A percentile compares a stretch with the other conserved stretches of the same genome.
phyloP scores from a whole-genome alignment of 2,888 invertebrate genomes.

The Rosalia funebris region DNA sequence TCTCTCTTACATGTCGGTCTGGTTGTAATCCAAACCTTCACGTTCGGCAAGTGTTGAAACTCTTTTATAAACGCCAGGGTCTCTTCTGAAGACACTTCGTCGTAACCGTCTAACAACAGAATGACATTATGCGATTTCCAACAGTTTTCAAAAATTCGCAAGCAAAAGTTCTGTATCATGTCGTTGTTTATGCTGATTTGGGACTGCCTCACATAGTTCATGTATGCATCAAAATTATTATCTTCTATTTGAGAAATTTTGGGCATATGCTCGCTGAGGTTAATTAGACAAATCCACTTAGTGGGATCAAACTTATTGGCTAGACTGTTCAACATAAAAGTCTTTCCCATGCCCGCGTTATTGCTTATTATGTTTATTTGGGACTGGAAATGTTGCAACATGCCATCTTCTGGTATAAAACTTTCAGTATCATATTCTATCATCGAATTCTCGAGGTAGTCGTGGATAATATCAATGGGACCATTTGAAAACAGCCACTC shows the following conservation, averaged over 20 bases:
- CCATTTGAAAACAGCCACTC: slow-evolving; percentile 22
- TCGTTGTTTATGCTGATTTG: not conserved
- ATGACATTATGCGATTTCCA: not conserved
- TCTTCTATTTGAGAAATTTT: not conserved
- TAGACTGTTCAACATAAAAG: slow-evolving; percentile 15
- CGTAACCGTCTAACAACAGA: slow-evolving; percentile 22
- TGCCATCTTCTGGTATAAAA: slow-evolving; percentile 11
- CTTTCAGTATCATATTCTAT: not conserved
- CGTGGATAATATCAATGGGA: slow-evolving; percentile 10
- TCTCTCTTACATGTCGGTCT: slow-evolving; percentile 12
- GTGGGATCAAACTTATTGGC: slow-evolving; percentile 8
- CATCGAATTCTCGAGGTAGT: not conserved
- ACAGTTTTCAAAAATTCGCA: not conserved
- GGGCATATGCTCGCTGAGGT: slow-evolving; percentile 14
- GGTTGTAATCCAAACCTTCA: slow-evolving; percentile 23
- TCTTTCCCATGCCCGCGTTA: slow-evolving; percentile 27
- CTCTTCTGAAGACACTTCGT: slow-evolving; percentile 21
- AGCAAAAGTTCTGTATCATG: not conserved
- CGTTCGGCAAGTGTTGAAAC: not conserved
- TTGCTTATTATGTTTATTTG: slow-evolving; percentile 14
- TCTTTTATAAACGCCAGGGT: slow-evolving; percentile 1
- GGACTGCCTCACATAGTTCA: not conserved
- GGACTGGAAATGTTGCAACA: not conserved
- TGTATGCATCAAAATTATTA: not conserved
- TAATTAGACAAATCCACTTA: slow-evolving; percentile 18